These are phyloP conservation scores for Acleris emargana DNA, from an alignment of 2,888 invertebrate species.

Conservation along the genomic window DNA sequence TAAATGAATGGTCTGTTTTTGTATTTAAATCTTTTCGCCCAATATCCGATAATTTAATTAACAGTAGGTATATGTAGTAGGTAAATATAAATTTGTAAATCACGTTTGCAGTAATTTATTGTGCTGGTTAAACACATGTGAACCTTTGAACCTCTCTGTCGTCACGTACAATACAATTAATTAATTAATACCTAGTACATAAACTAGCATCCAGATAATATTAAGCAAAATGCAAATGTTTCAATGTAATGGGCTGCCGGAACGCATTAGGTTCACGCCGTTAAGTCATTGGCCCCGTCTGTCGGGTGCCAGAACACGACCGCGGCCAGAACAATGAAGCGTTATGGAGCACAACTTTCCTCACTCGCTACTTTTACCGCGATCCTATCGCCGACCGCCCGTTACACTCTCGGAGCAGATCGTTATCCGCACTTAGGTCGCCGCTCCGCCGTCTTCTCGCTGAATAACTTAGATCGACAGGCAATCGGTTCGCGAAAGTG, in stretches of 20 bases:
- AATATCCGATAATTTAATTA: too few species aligned
- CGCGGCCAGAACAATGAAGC: slow-evolving; percentile 48
- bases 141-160: too few species aligned
- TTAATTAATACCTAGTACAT: slow-evolving; percentile 1
- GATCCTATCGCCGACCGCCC: slow-evolving; percentile 52
- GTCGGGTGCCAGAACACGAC: slow-evolving; percentile 29
- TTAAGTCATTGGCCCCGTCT: slow-evolving; percentile 33
- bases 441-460: slow-evolving; percentile 55
- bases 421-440: slow-evolving; percentile 68
- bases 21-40: too few species aligned
- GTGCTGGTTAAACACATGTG: too few species aligned
- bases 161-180: too few species aligned
- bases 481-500: slow-evolving; percentile 79
- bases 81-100: too few species aligned
- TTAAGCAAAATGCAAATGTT: slow-evolving; percentile 8
- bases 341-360: slow-evolving; percentile 48
- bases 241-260: slow-evolving; percentile 36
- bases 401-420: slow-evolving; percentile 60
- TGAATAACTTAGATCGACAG: slow-evolving; percentile 75
- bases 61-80: too few species aligned
- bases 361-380: slow-evolving; percentile 50
- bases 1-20: too few species aligned
- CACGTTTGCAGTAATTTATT: too few species aligned
- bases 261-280: slow-evolving; percentile 41
- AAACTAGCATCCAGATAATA: slow-evolving; percentile 9